Conservation (phyloP, 2,797 vertebrate genomes). For the Lagocephalus sceleratus region DNA sequence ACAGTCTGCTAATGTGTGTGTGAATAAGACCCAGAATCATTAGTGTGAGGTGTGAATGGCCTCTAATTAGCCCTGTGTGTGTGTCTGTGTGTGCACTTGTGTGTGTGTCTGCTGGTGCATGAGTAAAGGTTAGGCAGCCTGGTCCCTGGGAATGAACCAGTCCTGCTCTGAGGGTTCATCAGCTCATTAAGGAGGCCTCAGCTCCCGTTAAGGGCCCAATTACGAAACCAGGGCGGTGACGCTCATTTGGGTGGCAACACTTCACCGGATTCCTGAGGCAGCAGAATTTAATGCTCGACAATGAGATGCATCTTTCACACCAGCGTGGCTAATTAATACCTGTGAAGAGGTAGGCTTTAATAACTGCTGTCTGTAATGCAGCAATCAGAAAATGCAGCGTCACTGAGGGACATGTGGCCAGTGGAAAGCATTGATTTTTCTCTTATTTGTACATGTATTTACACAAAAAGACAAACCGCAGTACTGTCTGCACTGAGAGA, state of each 20-base stretch:
- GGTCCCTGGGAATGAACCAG: conserved; percentile 50
- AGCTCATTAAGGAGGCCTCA: conserved; percentile 75
- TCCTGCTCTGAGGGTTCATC: conserved; percentile 62
- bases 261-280: conserved; percentile 68
- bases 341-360: conserved; percentile 54
- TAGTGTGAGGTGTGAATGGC: conserved; percentile 77
- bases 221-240: conserved; percentile 62
- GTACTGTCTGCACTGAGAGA: conserved; percentile 48
- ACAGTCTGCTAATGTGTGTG: conserved; percentile 71
- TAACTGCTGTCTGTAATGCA: conserved; percentile 31
- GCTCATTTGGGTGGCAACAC: conserved; percentile 66
- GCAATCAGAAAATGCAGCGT: conserved; percentile 36
- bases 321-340: conserved; percentile 55
- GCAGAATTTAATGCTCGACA: conserved; percentile 51
- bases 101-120: conserved; percentile 19
- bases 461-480: conserved; percentile 54
- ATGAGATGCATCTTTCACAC: conserved; percentile 37
- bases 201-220: conserved; percentile 72
- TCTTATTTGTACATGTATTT: conserved; percentile 46
- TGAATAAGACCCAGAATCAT: conserved; percentile 76
- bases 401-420: conserved; percentile 2
- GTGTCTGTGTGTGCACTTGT: conserved; percentile 40
- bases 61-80: conserved; percentile 74
- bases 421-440: conserved; percentile 30
- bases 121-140: conserved; percentile 63